Evolutionary conservation across 2,888 invertebrate genomes (phyloP), one percentile per base, ranked within the genome.

Genomic region (Dysmachus trigonus): DNA sequence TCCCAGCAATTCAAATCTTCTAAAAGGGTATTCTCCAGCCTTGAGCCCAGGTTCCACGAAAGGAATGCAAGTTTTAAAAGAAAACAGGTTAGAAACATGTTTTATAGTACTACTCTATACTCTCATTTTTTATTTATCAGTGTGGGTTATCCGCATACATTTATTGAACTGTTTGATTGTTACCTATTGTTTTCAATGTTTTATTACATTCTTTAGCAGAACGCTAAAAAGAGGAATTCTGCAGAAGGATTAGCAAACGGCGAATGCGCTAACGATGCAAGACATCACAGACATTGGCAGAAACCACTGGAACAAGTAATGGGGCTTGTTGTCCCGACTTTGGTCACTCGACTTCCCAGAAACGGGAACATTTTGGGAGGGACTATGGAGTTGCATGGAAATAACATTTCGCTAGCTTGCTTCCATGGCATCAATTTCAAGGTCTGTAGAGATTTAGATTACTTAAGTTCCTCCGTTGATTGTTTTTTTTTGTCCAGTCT

Each of bases 381-480:
- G 82, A 97, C 97, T 74, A 95, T 98, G 95, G 95, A 98, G 92
- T 92, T 98, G 88, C 95, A 96, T 92, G 96, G 97, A 53, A 96
- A 96, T 87, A 97, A 98, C 92, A 96, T 99, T 86, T 98, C 98
- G 6, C 93, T 99, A 88, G 98, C 98, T 3, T 99, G 99, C 92
- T 99, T 99, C 94, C 98, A 99, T 92, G 99, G 99, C 47, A 97
- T 98, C 90, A 98, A 98, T 92, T 98, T 99, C 92, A 97, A 98
- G 87, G 89, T 89, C 86, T 18, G 18, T 4, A 6, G 27, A 72
- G 6, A 73, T 73, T 27, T 10, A 31, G 33, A 62, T 87, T 30
- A 27, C 22, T 41, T 15, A 82, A 62, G 0, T 22, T 53, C 7
- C 31, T 33, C 18, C n/a, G n/a, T n/a, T n/a, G 31, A 62, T 35